Evolutionary conservation across 2,113 vertebrate species (phyloP).

Genomic region (Myrmecophaga tridactyla): DNA sequence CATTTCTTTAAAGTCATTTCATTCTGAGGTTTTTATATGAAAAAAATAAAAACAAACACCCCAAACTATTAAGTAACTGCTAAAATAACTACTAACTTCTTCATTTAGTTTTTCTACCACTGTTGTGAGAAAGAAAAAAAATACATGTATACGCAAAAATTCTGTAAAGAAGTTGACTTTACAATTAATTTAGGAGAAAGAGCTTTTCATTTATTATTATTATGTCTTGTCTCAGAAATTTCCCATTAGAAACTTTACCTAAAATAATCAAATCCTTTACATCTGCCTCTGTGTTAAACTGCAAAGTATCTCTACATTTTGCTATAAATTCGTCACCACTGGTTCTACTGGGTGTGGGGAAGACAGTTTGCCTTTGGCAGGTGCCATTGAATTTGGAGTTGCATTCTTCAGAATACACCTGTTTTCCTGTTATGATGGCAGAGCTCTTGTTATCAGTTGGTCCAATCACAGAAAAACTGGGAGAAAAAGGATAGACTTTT

Average conservation of each 20-base stretch:
- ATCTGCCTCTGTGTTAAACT: not conserved
- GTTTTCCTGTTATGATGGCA: not conserved
- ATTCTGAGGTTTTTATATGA: not conserved
- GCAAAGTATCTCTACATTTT: not conserved
- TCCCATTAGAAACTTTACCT: not conserved
- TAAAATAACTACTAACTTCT: not conserved
- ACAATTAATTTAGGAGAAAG: not conserved
- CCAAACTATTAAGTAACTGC: too few relatives aligned
- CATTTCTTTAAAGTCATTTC: not conserved
- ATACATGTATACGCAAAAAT: not conserved
- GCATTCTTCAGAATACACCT: conserved; percentile 20
- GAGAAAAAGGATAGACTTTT: not conserved
- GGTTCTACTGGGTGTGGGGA: accelerated
- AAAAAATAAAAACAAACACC: not conserved
- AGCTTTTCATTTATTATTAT: not conserved
- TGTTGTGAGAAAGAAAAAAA: not conserved
- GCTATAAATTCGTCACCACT: not conserved
- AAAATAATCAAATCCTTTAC: not conserved
- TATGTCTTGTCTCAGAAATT: not conserved
- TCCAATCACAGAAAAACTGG: not conserved
- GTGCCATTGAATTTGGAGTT: not conserved
- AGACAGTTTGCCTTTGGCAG: not conserved
- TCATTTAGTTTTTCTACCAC: not conserved
- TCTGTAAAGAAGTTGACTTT: not conserved
- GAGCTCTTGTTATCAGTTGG: not conserved